A percentile compares a stretch with the other conserved stretches of the same genome.
Evolutionary conservation across 2,888 invertebrate species (phyloP).

Genomic region (Cephus nigrinus): DNA sequence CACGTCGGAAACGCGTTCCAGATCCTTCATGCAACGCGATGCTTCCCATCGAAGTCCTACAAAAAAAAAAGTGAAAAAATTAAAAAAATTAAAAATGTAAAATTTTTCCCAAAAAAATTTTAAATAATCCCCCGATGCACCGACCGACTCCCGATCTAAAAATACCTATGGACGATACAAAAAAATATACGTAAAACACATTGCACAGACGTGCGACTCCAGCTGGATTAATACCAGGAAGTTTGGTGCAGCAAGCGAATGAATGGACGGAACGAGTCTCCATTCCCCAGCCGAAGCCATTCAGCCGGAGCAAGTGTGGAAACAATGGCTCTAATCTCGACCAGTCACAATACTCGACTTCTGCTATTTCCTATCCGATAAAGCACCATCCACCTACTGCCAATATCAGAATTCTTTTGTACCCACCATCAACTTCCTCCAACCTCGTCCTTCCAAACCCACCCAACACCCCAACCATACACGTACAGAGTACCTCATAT

Average conservation of each 20-base stretch:
- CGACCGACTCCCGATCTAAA: background rate
- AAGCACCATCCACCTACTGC: constrained; percentile 25
- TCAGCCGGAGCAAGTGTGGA: constrained; percentile 36
- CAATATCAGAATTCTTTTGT: constrained; percentile 4
- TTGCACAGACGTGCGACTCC: background rate
- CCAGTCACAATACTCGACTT: constrained; percentile 39
- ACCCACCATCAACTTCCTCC: constrained; percentile 6
- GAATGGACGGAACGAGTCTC: constrained; percentile 6
- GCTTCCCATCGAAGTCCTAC: background rate
- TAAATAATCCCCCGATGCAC: background rate
- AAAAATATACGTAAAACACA: background rate
- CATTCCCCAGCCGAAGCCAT: constrained; percentile 22
- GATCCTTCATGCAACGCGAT: background rate
- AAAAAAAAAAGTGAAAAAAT: background rate
- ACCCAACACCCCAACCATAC: background rate
- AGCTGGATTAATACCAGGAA: constrained; percentile 3
- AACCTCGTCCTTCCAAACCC: background rate
- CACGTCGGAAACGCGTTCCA: background rate
- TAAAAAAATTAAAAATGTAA: too few species aligned
- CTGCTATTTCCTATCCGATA: constrained; percentile 39
- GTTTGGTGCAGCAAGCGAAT: background rate
- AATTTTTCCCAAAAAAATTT: background rate
- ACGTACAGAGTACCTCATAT: background rate
- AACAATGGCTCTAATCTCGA: constrained; percentile 47
- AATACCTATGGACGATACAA: background rate